Evolutionary conservation across 2,888 invertebrate genomes (phyloP).

Genomic region (Blomia tropicalis): DNA sequence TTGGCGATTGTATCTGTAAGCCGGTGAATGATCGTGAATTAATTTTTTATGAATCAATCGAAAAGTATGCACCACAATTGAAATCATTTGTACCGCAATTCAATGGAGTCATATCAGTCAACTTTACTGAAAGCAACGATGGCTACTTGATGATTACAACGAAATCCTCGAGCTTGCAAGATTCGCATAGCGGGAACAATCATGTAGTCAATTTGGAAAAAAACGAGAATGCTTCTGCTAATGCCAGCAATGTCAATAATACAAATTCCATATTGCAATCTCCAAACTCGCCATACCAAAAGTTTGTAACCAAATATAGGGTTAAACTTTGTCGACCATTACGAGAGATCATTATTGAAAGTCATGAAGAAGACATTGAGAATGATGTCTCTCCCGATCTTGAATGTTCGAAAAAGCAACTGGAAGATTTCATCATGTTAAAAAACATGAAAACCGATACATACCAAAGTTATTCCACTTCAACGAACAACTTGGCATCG

Average conservation of each 20-base stretch:
- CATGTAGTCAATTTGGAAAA: neutral
- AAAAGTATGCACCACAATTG: constrained; percentile 34
- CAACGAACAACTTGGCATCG: neutral
- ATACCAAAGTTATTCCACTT: neutral
- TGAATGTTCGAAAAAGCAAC: neutral
- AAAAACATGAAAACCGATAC: neutral
- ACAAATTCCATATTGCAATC: neutral
- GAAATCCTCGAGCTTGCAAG: constrained; percentile 32
- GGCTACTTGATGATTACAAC: constrained; percentile 41
- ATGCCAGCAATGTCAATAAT: neutral
- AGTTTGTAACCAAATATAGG: constrained; percentile 17
- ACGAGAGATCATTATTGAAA: constrained; percentile 19
- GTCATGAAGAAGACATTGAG: constrained; percentile 5
- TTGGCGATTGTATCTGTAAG: constrained; percentile 38
- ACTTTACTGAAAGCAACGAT: constrained; percentile 39
- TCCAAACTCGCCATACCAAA: constrained; percentile 9
- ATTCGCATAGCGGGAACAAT: neutral
- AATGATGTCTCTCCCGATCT: neutral
- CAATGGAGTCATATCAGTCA: constrained; percentile 34
- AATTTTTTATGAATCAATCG: constrained; percentile 43
- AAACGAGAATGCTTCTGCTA: neutral
- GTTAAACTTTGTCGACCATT: constrained; percentile 17
- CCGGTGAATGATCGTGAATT: constrained; percentile 43
- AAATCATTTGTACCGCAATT: constrained; percentile 42
- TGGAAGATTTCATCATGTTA: neutral